Evolutionary conservation across 1,140 invertebrate genomes (phyloP).

Genomic region (Drosophila kanapiae): DNA sequence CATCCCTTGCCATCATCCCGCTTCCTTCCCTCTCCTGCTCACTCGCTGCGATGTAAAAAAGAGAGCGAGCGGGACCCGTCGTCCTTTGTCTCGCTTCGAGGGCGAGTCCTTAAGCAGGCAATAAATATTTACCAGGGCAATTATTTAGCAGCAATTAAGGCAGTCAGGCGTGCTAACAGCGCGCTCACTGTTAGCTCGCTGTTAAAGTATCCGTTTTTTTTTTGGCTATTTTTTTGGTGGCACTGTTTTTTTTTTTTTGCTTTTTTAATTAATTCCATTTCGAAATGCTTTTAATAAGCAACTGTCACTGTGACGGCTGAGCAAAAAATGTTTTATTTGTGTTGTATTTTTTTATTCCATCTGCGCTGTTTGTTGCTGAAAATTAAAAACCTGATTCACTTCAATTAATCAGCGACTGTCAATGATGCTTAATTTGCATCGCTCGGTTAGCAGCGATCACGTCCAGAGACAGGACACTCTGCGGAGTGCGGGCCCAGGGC

Average conservation of each 20-base stretch:
- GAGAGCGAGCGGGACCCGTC: slow-evolving; percentile 10
- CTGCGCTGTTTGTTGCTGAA: slow-evolving; percentile 51
- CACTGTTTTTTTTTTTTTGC: neutral
- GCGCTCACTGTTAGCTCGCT: slow-evolving; percentile 29
- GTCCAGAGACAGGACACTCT: slow-evolving; percentile 26
- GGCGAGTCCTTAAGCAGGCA: slow-evolving; percentile 59
- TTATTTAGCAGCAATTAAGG: slow-evolving; percentile 69
- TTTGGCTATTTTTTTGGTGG: neutral
- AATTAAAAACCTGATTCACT: slow-evolving; percentile 78
- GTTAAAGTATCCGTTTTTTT: slow-evolving; percentile 6
- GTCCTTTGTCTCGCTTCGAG: slow-evolving; percentile 19
- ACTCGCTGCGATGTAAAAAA: slow-evolving; percentile 1
- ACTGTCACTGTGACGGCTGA: slow-evolving; percentile 31
- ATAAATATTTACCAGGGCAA: slow-evolving; percentile 68
- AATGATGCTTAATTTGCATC: slow-evolving; percentile 75
- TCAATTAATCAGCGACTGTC: slow-evolving; percentile 78
- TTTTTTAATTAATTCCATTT: slow-evolving; percentile 61
- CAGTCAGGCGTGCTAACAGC: slow-evolving; percentile 23
- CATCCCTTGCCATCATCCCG: slow-evolving; percentile 52
- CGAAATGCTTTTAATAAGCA: slow-evolving; percentile 75
- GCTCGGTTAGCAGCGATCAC: slow-evolving; percentile 28
- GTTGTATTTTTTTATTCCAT: slow-evolving; percentile 40
- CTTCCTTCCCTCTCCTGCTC: slow-evolving; percentile 1
- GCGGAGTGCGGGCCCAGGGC: neutral
- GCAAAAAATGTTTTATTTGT: slow-evolving; percentile 52